Conservation (phyloP, 2,888 invertebrate species). For the Cantharis nigra region DNA sequence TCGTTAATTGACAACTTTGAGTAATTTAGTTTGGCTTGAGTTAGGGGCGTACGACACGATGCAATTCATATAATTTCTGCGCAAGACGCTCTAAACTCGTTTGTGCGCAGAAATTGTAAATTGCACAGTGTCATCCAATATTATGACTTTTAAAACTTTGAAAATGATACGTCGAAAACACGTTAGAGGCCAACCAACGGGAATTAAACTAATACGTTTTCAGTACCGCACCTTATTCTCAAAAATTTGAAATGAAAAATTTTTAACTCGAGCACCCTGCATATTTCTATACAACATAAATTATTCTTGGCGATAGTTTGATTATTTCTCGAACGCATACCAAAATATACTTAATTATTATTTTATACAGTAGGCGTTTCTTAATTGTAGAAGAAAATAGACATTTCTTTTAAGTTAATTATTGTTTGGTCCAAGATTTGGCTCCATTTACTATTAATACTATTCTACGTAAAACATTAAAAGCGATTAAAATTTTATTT, state of each 20-base stretch:
- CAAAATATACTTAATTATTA: constrained; percentile 13
- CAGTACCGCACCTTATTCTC: not conserved
- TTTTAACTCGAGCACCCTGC: constrained; percentile 5
- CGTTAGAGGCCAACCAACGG: not conserved
- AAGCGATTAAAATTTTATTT: constrained; percentile 18
- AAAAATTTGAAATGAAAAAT: not conserved
- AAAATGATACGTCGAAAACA: not conserved
- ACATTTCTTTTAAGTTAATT: constrained; percentile 11
- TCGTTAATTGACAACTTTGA: not conserved
- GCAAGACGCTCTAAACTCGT: no score
- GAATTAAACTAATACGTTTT: not conserved
- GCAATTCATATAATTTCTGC: no score
- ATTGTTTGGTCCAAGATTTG: constrained; percentile 30
- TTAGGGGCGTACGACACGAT: not conserved
- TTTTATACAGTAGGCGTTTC: constrained; percentile 8
- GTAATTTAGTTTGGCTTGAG: not conserved
- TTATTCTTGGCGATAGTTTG: constrained; percentile 1
- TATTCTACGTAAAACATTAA: constrained; percentile 24
- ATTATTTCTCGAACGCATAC: constrained; percentile 13
- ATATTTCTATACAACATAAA: not conserved
- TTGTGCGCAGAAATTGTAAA: no score
- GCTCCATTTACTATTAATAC: constrained; percentile 20
- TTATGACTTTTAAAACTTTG: not conserved
- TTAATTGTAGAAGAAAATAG: constrained; percentile 27
- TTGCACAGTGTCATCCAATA: no score